Evolutionary conservation across 2,797 vertebrate species (phyloP), one percentile per base, ranked within the genome.

Genomic region (Smutsia temminckii): DNA sequence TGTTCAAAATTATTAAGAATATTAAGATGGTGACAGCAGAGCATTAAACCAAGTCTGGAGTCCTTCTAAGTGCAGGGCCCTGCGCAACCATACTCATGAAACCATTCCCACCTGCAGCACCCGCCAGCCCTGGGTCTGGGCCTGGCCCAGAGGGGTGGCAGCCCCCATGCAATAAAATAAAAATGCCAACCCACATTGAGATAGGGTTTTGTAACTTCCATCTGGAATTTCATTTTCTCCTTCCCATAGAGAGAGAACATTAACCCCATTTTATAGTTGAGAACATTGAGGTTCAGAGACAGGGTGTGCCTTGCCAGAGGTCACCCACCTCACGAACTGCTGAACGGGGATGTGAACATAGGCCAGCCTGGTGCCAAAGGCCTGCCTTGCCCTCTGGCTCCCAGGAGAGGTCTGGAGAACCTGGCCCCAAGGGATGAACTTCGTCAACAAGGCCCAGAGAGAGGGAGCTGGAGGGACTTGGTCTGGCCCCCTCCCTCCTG

Each of bases 361-460:
- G 29, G 71, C 40, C 64, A 34, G 51, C 25, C 61, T 78, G 34
- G 55, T 61, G 72, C 79, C 66, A 71, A 74, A 90, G 51, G 85
- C 64, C 63, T 83, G 81, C 37, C 51, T 37, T 40, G 64, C 6
- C 46, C 83, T 94, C 85, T 75, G 68, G 61, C 69, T 96, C 93
- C 66, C 42, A 5, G 18, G 84, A 88, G 92, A 95, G 83, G 18
- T 59, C 23, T 18, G 16, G 66, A 93, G 84, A 95, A 93, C 85
- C 61, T 91, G 91, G 84, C 27, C 91, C 59, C 64, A 71, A 86
- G 88, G 91, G 85, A 49, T 61, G 34, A 95, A 61, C 83, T 93
- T 79, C 1, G 23, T 97, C 95, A 96, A 96, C 92, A 95, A 97
- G 85, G 72, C 89, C 94, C 57, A 89, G 85, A 90, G 84, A 91